Percentiles rank a stretch among this genome's conserved stretches.
phyloP scores from a whole-genome alignment of 2,113 vertebrate species.

The Heterochromis multidens region DNA sequence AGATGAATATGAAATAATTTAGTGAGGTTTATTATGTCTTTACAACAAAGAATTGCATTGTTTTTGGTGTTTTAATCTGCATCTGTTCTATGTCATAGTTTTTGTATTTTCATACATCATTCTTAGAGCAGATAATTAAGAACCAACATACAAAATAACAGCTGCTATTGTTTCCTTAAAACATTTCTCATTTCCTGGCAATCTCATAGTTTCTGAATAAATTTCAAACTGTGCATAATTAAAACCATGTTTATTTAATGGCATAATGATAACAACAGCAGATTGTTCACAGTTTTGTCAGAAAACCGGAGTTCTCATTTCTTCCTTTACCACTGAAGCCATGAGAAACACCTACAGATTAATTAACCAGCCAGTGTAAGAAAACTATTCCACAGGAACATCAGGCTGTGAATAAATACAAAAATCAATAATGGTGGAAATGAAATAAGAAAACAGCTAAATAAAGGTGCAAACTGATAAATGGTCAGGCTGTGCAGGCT shows the following conservation, averaged over 20 bases:
- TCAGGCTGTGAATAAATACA: conserved; percentile 23
- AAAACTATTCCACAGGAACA: conserved; percentile 16
- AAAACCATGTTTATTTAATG: conserved; percentile 4
- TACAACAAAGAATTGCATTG: neutral
- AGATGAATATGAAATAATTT: conserved; percentile 29
- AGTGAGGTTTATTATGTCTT: conserved; percentile 5
- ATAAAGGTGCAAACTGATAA: conserved; percentile 28
- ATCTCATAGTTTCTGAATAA: neutral
- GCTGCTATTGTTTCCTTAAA: neutral
- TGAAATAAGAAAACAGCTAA: conserved; percentile 35
- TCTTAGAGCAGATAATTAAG: neutral
- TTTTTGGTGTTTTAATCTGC: neutral
- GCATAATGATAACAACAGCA: neutral
- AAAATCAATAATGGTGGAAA: conserved; percentile 59
- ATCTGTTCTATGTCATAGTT: neutral
- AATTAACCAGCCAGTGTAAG: conserved; percentile 49
- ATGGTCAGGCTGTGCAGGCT: neutral
- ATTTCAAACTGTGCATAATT: neutral
- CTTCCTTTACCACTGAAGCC: neutral
- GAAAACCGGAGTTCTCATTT: neutral
- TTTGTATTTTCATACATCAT: neutral
- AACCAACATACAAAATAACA: neutral
- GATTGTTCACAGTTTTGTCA: neutral
- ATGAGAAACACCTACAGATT: conserved; percentile 47
- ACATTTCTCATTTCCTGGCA: neutral